Conservation (phyloP, 2,797 vertebrate genomes). For the Aplochiton taeniatus region DNA sequence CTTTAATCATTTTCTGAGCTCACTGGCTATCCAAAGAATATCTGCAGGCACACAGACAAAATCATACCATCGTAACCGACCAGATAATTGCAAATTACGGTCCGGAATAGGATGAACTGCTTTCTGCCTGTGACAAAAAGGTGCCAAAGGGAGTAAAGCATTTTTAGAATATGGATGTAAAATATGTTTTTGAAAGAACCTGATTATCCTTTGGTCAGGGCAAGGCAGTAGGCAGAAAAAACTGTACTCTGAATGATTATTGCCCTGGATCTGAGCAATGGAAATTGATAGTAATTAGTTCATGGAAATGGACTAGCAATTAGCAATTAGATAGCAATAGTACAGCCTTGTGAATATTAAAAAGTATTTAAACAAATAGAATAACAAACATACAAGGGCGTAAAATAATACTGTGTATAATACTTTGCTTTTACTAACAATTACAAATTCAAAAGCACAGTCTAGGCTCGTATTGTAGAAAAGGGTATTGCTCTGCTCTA, state of each 20-base stretch:
- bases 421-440: no score
- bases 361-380: no score
- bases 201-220: neutral
- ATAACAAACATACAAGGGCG: no score
- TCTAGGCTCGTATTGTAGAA: no score
- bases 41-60: slow-evolving; percentile 47
- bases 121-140: slow-evolving; percentile 48
- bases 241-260: no score
- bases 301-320: no score
- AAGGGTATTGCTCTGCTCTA: no score
- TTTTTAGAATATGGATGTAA: neutral
- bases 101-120: slow-evolving; percentile 43
- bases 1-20: slow-evolving; percentile 55
- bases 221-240: neutral
- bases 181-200: neutral
- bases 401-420: no score
- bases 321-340: no score
- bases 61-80: slow-evolving; percentile 51
- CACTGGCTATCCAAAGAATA: slow-evolving; percentile 30
- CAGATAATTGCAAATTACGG: slow-evolving; percentile 62
- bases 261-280: neutral
- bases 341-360: no score
- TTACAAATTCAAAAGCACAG: no score
- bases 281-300: no score
- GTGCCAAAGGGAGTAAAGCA: slow-evolving; percentile 37